phyloP scores from a whole-genome alignment of 1,140 invertebrate species.

The Piezodorus guildinii region DNA sequence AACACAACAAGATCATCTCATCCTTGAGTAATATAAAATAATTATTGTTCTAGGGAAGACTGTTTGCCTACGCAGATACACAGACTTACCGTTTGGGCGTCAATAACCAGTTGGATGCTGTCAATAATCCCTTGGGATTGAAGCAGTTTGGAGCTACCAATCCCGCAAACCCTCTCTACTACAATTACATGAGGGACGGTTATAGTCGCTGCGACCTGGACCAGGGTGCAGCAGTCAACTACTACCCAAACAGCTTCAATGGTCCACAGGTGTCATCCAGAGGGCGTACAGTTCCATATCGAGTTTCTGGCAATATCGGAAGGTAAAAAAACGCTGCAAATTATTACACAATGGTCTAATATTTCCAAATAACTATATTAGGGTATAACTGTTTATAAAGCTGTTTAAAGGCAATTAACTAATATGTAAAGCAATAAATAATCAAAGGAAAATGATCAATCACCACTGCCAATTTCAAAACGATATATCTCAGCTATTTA shows the following conservation, averaged over 20 bases:
- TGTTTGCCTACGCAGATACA: conserved; percentile 90
- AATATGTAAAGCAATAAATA: too few species aligned
- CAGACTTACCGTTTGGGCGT: conserved; percentile 84
- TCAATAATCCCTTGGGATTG: conserved; percentile 77
- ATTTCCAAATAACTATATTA: too few species aligned
- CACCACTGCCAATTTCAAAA: too few species aligned
- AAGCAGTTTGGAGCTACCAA: conserved; percentile 68
- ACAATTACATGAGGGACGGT: conserved; percentile 83
- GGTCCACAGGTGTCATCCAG: conserved; percentile 52
- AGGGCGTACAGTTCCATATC: conserved; percentile 33
- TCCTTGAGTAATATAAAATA: too few species aligned
- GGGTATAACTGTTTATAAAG: too few species aligned
- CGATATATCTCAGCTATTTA: too few species aligned
- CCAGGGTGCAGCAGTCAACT: conserved; percentile 76
- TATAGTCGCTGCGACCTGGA: conserved; percentile 45
- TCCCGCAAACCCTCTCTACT: conserved; percentile 47
- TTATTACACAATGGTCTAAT: too few species aligned
- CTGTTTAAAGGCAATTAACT: too few species aligned
- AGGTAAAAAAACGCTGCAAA: too few species aligned
- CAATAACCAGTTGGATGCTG: conserved; percentile 83
- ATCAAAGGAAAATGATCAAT: too few species aligned
- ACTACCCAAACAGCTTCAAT: conserved; percentile 87
- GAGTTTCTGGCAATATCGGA: conserved; percentile 37
- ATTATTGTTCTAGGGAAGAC: conserved; percentile 64
- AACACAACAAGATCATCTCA: too few species aligned